Evolutionary conservation across 2,113 vertebrate species (phyloP), one percentile per base, ranked within the genome.

Genomic region (Clarias gariepinus): DNA sequence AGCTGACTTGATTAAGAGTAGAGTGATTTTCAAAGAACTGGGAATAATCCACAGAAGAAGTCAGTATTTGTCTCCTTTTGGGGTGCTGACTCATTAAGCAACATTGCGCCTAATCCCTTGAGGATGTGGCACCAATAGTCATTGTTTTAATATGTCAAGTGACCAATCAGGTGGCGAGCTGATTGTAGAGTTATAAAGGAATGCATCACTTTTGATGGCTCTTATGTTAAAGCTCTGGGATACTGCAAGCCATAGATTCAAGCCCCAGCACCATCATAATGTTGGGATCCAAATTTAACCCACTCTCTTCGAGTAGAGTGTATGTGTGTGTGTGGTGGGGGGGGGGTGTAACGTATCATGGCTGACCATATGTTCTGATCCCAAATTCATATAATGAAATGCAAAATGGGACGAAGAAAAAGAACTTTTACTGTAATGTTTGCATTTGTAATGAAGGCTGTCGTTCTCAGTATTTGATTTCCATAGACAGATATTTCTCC

Each of bases 21-120:
- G 80, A 63, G 63, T 68, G 66, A 82, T 74, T 90, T 77, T 85
- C 89, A 88, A 87, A 84, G 88, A 79, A 81, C 33, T 41, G 71
- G 53, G 84, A 69, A 12, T 13, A 66, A 61, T 57, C 28, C 60
- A 79, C 15, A 63, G n/a, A 57, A 86, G 52, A 85, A 47, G 83
- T 81, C 83, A 86, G 30, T 18, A 19, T n/a, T 66, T 11, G 18
- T 82, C 83, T 86, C 71, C 84, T 77, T 80, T 16, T 60, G 66
- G 71, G 83, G 28, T 25, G 13, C 25, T 57, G 81, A 82, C 84
- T 86, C 85, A 88, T 83, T 85, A 85, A 66, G 66, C 63, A 71
- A 71, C 55, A 21, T 78, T 84, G 63, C 47, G 60, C 28, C 61
- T 85, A 79, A 86, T 89, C 87, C 83, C 77, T 60, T 21, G 28